These are phyloP conservation scores for Drosophila mercatorum DNA, from an alignment of 2,888 invertebrate genomes.

Conservation along the genomic window DNA sequence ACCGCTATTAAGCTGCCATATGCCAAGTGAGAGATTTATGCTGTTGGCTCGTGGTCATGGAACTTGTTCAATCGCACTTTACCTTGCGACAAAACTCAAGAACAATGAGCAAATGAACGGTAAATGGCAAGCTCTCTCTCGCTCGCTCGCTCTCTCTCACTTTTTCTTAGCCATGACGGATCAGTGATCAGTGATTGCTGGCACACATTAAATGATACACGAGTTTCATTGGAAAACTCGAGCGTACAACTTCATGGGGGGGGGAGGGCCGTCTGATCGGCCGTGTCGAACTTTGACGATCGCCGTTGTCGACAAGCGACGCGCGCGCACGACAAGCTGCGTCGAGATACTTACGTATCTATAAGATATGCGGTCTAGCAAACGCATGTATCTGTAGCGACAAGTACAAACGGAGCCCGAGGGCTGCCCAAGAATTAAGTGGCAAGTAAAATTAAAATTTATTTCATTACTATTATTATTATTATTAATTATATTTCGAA, in stretches of 20 bases:
- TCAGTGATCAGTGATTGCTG: constrained; percentile 7
- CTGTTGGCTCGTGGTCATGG: constrained; percentile 19
- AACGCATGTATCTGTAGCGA: constrained; percentile 17
- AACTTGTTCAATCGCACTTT: constrained; percentile 47
- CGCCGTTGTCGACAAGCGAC: constrained; percentile 60
- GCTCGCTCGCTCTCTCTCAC: not conserved
- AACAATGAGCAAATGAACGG: constrained; percentile 23
- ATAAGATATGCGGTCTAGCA: constrained; percentile 32
- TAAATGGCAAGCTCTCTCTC: constrained; percentile 20
- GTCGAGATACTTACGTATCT: constrained; percentile 29
- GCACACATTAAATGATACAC: constrained; percentile 58
- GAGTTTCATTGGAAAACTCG: constrained; percentile 60
- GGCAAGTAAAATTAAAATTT: too few species aligned
- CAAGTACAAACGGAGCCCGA: not conserved
- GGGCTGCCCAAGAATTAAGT: constrained; percentile 13
- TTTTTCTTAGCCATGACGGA: constrained; percentile 22
- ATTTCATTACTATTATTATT: too few species aligned
- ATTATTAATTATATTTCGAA: too few species aligned
- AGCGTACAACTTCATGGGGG: constrained; percentile 50
- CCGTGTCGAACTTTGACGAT: constrained; percentile 66
- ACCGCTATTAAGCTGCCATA: constrained; percentile 31
- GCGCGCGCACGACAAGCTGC: constrained; percentile 32
- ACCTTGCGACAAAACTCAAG: constrained; percentile 46
- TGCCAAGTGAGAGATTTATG: constrained; percentile 44
- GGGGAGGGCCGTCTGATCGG: constrained; percentile 48